Base-by-base conservation (phyloP, 1,140 invertebrate genomes). In the Caenorhabditis remanei region DNA sequence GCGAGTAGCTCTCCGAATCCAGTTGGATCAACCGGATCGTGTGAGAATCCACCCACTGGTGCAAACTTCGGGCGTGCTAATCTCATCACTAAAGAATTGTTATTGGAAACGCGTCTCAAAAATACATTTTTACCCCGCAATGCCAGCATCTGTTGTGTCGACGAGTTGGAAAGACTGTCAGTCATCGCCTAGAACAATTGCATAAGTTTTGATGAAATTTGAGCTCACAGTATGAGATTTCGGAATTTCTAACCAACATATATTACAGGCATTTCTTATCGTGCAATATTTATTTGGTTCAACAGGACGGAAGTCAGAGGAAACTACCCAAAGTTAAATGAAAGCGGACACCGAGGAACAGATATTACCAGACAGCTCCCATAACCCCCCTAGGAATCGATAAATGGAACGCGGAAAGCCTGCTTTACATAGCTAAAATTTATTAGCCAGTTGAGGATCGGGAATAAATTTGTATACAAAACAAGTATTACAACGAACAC, bases 1-100 rank as follows among this genome's bases (percentile, higher is more conserved):
- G 55, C 83, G 24, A 84, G 11, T 6, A 87, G 43, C 43, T 83
- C 65, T 4, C 75, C 48, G 40, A 87, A 87, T 40, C 75, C 86
- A 0, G 86, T 55, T 8, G 97, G 94, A 94, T 98, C 96, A 91
- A 95, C 95, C 56, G 95, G 94, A 93, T 98, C 96, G 92, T 95
- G 95, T 5, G 95, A 95, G 4, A 97, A 94, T 84, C 96, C 95
- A 89, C 95, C 94, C 41, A 95, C 95, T 91, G 95, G 95, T 87
- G 96, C 95, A 87, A 98, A 94, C 48, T 96, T 96, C 19, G 97
- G 97, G 90, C 96, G 95, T 40, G 96, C 97, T 71, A 98, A 94
- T 88, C 97, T 94, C 96, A 98, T 97, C n/a, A 98, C 97, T 97
- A 89, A 90, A 79, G 19, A 24, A 55, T 4, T 53, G 41, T 58